A percentile compares a stretch with the other conserved stretches of the same genome.
These are phyloP conservation scores for Cyclina sinensis DNA, from an alignment of 1,140 invertebrate genomes.

Conservation along the genomic window DNA sequence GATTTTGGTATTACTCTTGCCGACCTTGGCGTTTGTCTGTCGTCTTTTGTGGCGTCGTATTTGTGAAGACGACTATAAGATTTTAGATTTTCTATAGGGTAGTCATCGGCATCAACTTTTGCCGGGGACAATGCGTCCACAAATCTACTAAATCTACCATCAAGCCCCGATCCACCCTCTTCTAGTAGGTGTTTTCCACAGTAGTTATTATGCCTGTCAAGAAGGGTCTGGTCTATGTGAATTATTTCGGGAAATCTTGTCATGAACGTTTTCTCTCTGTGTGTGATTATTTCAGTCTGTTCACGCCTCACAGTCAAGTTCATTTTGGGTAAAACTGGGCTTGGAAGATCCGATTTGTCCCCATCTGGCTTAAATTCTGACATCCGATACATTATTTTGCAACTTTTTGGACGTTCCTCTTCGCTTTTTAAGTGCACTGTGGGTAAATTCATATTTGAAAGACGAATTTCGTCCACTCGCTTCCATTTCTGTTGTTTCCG, in stretches of 20 bases:
- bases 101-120: constrained; percentile 39
- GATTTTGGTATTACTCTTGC: constrained; percentile 47
- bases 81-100: constrained; percentile 62
- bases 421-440: constrained; percentile 49
- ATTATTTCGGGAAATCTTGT: constrained; percentile 65
- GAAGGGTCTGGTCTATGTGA: constrained; percentile 49
- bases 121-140: constrained; percentile 49
- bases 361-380: constrained; percentile 61
- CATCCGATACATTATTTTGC: constrained; percentile 61
- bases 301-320: constrained; percentile 62
- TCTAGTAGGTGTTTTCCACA: constrained; percentile 57
- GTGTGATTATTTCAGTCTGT: constrained; percentile 67
- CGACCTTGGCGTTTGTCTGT: constrained; percentile 44
- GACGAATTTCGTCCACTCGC: constrained; percentile 55
- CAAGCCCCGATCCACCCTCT: constrained; percentile 44
- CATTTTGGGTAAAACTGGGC: constrained; percentile 61
- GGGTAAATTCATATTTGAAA: constrained; percentile 64
- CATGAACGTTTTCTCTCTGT: constrained; percentile 66
- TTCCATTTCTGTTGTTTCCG: constrained; percentile 67
- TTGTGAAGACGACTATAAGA: constrained; percentile 58
- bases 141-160: constrained; percentile 55
- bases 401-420: constrained; percentile 58
- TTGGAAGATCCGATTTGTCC: constrained; percentile 31
- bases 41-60: constrained; percentile 29
- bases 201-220: constrained; percentile 59